These are phyloP conservation scores for Lypha dubia DNA, from an alignment of 2,888 invertebrate species.

Conservation along the genomic window DNA sequence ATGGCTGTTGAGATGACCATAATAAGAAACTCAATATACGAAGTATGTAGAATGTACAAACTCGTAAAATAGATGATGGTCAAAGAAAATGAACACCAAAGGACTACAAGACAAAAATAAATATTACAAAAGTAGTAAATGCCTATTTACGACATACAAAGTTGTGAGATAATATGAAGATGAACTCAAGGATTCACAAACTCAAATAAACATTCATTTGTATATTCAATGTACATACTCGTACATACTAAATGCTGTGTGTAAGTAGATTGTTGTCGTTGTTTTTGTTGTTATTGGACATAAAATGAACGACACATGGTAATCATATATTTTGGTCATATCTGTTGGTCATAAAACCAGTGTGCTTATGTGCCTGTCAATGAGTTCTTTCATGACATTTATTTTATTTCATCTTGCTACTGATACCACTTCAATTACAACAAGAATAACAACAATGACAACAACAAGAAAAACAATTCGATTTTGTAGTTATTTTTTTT, in stretches of 20 bases:
- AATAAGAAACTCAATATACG: conserved; percentile 72
- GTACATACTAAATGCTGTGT: no score
- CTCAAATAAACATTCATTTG: conserved; percentile 18
- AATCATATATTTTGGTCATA: conserved; percentile 83
- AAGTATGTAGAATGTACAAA: conserved; percentile 44
- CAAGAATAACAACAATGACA: conserved; percentile 44
- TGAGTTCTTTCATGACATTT: conserved; percentile 82
- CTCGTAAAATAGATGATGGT: conserved; percentile 68
- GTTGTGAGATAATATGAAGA: conserved; percentile 62
- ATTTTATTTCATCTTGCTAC: conserved; percentile 77
- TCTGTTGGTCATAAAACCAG: conserved; percentile 82
- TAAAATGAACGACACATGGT: conserved; percentile 80
- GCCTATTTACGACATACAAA: conserved; percentile 80
- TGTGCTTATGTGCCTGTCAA: conserved; percentile 83
- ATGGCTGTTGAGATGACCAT: conserved; percentile 72
- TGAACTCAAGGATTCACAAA: conserved; percentile 55
- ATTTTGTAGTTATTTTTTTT: background rate
- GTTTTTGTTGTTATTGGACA: conserved; percentile 40
- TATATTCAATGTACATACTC: background rate
- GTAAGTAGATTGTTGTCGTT: no score
- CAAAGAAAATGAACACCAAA: conserved; percentile 30
- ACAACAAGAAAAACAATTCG: conserved; percentile 13
- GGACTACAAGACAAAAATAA: conserved; percentile 44
- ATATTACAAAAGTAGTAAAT: conserved; percentile 76
- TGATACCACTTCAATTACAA: conserved; percentile 65